Evolutionary conservation across 1,140 invertebrate species (phyloP).

Genomic region (Proales similis): DNA sequence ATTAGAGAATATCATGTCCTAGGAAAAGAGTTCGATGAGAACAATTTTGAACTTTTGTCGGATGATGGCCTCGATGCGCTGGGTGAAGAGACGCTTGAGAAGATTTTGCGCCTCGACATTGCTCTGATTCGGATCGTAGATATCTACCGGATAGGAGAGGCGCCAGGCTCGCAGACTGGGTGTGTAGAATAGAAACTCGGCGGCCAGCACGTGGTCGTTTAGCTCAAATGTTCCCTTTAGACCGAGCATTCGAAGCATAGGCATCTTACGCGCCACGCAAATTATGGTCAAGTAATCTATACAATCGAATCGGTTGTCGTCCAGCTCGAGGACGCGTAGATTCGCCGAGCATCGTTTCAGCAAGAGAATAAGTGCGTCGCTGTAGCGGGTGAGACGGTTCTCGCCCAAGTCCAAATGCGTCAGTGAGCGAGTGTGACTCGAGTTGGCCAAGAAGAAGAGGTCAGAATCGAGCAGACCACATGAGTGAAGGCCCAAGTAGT

Average conservation of each 20-base stretch:
- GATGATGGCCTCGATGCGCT: constrained; percentile 15
- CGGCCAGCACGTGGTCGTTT: constrained; percentile 29
- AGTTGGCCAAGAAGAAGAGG: constrained; percentile 20
- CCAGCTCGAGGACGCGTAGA: constrained; percentile 29
- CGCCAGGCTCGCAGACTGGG: constrained; percentile 25
- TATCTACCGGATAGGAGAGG: constrained; percentile 22
- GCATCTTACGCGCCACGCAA: constrained; percentile 8
- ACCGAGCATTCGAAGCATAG: constrained; percentile 3
- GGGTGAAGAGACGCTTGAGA: constrained; percentile 12
- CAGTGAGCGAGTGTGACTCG: constrained; percentile 9
- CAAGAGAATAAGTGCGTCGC: constrained; percentile 17
- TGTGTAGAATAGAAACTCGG: constrained; percentile 21
- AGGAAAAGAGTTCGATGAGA: constrained; percentile 36
- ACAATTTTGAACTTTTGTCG: constrained; percentile 36
- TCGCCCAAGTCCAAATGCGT: constrained; percentile 25
- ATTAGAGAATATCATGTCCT: too few species aligned
- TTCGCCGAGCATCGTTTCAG: constrained; percentile 31
- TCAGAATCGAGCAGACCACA: constrained; percentile 19
- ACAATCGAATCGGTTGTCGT: constrained; percentile 30
- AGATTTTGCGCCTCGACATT: constrained; percentile 24
- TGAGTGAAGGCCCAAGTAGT: constrained; percentile 19
- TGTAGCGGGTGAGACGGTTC: constrained; percentile 20
- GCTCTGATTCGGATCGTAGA: constrained; percentile 30
- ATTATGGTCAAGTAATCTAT: constrained; percentile 35
- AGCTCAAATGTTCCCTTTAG: constrained; percentile 36